Base-by-base conservation (phyloP, 2,797 vertebrate genomes). In the Notolabrus celidotus region DNA sequence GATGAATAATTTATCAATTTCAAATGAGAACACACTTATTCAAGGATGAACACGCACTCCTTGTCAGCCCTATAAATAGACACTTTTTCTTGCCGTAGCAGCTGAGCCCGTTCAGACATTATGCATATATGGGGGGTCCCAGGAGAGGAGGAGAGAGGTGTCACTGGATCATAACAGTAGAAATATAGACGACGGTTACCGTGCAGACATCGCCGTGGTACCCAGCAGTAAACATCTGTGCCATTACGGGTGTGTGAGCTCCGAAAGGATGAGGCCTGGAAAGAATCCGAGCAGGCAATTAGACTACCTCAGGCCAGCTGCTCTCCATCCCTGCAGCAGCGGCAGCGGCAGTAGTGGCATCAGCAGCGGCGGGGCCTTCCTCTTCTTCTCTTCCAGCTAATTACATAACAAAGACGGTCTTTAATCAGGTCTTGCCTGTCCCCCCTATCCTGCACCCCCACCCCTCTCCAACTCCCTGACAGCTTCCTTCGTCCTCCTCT, bases 351-450 rank as follows among this genome's bases (percentile, higher is more conserved):
- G 82, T 27, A 27, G 29, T 11, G 34, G 82, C 36, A 59, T 22
- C 46, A 64, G 84, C 42, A 61, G 23, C 14, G 63, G 83, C 39
- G 61, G 73, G 77, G 67, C 79, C 82, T 84, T 80, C 86, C 87
- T 86, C 85, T 85, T 79, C 86, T 87, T 86, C 85, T 84, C 83
- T 83, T 71, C 73, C 61, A 89, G 80, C 81, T 90, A 92, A 92
- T 92, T 91, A 88, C 90, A 92, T 90, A 90, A 93, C 88, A 89
- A 92, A 90, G 90, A 83, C 87, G 31, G 71, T 90, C 85, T 91
- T 91, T 89, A 91, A 91, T 93, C 88, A 90, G 89, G 85, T 81
- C 85, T 69, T 72, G 77, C 71, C 77, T 76, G 68, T 74, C 65
- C 64, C 69, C 71, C 78, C 66, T 72, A 31, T 50, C 41, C 23